Evolutionary conservation across 1,140 invertebrate species (phyloP), one percentile per base, ranked within the genome.

Genomic region (Anoplophora glabripennis): DNA sequence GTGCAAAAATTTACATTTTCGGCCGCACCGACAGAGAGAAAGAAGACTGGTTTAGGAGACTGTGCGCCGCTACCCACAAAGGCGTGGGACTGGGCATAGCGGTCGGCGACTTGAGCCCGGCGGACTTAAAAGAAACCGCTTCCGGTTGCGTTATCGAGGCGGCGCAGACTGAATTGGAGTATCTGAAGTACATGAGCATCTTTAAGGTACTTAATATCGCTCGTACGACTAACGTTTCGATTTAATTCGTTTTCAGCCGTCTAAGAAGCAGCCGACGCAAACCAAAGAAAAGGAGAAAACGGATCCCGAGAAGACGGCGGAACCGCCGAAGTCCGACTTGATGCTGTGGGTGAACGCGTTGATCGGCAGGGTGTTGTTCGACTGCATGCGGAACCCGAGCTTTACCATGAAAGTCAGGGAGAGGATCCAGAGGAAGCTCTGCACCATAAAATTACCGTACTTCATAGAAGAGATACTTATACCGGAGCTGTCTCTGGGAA

Each of bases 381-480:
- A 95, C 71, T 84, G 88, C 65, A 78, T 94, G 65, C 78, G 82
- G 33, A 84, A 83, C 28, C 84, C 83, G 73, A 55, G 46, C 38
- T 75, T 80, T 28, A 83, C 82, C 35, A 80, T 82, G 38, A 75
- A 82, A 65, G 79, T 89, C 36, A 82, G 84, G 63, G 86, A 90
- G 15, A 88, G 89, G 67, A 85, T 96, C 68, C 91, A 95, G 75
- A 86, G 85, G 65, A 96, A 96, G 79, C 77, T 96, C 1, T 86
- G 85, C 61, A 89, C 89, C 55, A 91, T 96, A 65, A 90, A 89
- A 81, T 75, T 95, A 40, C 93, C 93, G 4, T 89, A 89, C 72
- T 94, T 95, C 64, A 90, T 96, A 76, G 91, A 94, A 69, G 88
- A 90, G 65, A 77, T 96, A 8, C 75, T 82, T 11, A 84, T 96